Percentiles rank a stretch among this genome's conserved stretches.
Conservation (phyloP, 2,113 vertebrate genomes). For the Heterotilapia buettikoferi region DNA sequence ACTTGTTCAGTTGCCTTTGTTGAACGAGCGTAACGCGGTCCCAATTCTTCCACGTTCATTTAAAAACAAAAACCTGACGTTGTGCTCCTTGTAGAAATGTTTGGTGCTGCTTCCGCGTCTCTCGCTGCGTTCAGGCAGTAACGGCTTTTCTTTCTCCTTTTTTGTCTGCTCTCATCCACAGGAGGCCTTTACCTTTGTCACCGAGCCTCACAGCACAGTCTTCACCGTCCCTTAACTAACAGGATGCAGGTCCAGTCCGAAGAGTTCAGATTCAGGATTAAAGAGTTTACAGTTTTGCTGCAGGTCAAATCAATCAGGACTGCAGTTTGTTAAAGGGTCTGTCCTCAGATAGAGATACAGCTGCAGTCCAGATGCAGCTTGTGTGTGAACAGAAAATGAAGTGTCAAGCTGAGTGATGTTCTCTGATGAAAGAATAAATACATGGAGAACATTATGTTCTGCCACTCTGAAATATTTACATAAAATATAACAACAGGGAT, state of each 20-base stretch:
- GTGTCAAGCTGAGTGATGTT: background rate
- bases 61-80: constrained; percentile 13
- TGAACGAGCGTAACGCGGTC: constrained; percentile 57
- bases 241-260: constrained; percentile 33
- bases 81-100: constrained; percentile 68
- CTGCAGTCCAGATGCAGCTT: background rate
- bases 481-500: background rate
- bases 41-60: constrained; percentile 44
- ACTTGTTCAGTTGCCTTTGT: constrained; percentile 68
- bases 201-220: constrained; percentile 29
- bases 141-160: constrained; percentile 47
- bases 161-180: constrained; percentile 63
- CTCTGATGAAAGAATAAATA: background rate
- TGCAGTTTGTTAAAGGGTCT: constrained; percentile 5
- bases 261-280: constrained; percentile 58
- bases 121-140: constrained; percentile 45
- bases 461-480: background rate
- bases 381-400: background rate
- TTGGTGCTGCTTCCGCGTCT: constrained; percentile 39
- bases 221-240: constrained; percentile 22
- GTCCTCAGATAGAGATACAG: constrained; percentile 23
- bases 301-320: constrained; percentile 23
- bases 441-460: background rate
- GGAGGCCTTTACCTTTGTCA: constrained; percentile 67
- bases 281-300: constrained; percentile 30